Evolutionary conservation across 2,113 vertebrate genomes (phyloP).

Genomic region (Myiozetetes cayanensis): DNA sequence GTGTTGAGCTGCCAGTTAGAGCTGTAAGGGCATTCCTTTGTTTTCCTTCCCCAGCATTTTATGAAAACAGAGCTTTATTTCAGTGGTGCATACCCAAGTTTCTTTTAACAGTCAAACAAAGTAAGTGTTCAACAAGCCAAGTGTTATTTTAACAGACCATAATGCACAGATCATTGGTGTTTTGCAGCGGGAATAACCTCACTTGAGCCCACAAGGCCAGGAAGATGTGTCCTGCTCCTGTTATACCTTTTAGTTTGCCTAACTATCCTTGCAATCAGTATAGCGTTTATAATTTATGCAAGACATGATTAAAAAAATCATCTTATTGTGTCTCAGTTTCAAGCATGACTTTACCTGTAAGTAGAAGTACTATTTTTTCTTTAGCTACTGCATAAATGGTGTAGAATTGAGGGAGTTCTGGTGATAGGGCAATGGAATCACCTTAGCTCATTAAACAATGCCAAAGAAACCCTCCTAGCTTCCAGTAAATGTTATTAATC

Average conservation of each 20-base stretch:
- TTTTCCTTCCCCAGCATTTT: not conserved
- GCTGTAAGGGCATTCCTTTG: not conserved
- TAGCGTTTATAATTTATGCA: conserved; percentile 18
- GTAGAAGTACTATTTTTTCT: not conserved
- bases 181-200: not conserved
- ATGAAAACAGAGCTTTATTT: not conserved
- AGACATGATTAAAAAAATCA: not conserved
- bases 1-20: not conserved
- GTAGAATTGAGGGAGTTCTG: not conserved
- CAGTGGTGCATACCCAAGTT: not conserved
- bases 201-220: not conserved
- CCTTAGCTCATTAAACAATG: not conserved
- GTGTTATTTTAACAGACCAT: not conserved
- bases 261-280: conserved; percentile 16
- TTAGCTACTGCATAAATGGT: not conserved
- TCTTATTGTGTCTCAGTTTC: not conserved
- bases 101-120: not conserved
- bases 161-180: not conserved
- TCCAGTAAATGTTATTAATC: not conserved
- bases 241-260: conserved; percentile 15
- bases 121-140: not conserved
- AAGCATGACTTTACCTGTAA: not conserved
- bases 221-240: not conserved
- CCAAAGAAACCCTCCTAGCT: not conserved
- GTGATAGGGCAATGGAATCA: not conserved